Evolutionary conservation across 2,797 vertebrate genomes (phyloP), one percentile per base, ranked within the genome.

Genomic region (Chloroceryle amazona): DNA sequence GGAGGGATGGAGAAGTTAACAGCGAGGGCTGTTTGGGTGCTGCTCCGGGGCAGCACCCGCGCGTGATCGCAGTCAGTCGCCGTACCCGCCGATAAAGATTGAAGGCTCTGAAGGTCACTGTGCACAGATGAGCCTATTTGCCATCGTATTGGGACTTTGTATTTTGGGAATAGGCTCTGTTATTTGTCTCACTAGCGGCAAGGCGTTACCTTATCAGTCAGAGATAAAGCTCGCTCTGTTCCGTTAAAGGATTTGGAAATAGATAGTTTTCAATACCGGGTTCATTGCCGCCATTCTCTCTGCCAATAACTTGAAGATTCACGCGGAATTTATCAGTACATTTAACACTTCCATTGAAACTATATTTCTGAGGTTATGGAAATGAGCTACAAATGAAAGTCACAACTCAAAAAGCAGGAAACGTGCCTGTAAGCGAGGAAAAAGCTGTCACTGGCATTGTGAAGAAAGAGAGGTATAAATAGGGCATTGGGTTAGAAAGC

Each of bases 401-500:
- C 95, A 97, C 97, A 96, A 93, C 92, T 97, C 91, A 92, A 79
- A 95, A 97, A 96, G 95, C 97, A 97, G 97, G 97, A 98, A 98
- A 86, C 95, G 26, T 95, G 96, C 93, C 86, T 97, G 87, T 73
- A 94, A 98, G 97, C 96, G 98, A 99, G 99, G 99, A 99, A 99
- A 99, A 99, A 99, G 99, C 99, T 99, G 99, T 99, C 99, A 98
- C 97, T 98, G 98, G 98, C 99, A 98, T 98, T 98, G 98, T 98
- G 98, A 98, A 99, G 98, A 96, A 84, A 98, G 96, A 98, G 97
- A 98, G 98, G 99, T 99, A 99, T 99, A 99, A 99, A 99, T 99
- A 99, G 99, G 99, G 98, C 99, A 99, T 98, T 98, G 98, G 99
- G 99, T 99, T 99, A 99, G 99, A 99, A 98, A 98, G 99, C 99